These are phyloP conservation scores for Caenorhabditis afra DNA, from an alignment of 2,888 invertebrate genomes.

Conservation along the genomic window DNA sequence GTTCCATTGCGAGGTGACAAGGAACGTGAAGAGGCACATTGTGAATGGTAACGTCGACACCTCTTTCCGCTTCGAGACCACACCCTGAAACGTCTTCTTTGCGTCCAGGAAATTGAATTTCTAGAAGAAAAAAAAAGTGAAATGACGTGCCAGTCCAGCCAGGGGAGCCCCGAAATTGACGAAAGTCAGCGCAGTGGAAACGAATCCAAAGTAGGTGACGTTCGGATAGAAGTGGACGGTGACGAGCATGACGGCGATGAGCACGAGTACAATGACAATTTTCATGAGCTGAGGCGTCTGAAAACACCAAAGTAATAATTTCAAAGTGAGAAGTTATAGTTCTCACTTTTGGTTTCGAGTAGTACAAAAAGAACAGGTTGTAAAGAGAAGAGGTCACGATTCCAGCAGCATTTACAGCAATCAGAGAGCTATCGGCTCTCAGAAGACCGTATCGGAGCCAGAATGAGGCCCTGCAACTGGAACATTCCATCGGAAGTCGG, in stretches of 20 bases:
- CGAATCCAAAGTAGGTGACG: constrained; percentile 83
- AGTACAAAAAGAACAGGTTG: constrained; percentile 86
- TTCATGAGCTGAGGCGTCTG: background rate
- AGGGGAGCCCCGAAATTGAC: constrained; percentile 90
- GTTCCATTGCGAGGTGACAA: constrained; percentile 89
- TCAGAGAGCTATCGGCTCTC: constrained; percentile 86
- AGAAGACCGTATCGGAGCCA: constrained; percentile 89
- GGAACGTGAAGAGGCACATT: constrained; percentile 88
- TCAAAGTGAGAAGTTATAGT: background rate
- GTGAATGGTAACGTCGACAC: constrained; percentile 92
- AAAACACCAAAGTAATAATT: background rate
- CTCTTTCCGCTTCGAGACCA: constrained; percentile 88
- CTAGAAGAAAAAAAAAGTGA: background rate
- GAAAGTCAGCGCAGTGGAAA: constrained; percentile 86
- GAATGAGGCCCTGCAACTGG: constrained; percentile 85
- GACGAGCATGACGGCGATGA: background rate
- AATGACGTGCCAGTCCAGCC: constrained; percentile 84
- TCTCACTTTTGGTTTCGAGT: constrained; percentile 86
- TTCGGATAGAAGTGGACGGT: constrained; percentile 80
- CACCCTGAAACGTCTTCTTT: constrained; percentile 84
- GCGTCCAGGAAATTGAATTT: background rate
- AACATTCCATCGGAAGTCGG: too few species aligned
- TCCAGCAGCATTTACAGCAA: constrained; percentile 88
- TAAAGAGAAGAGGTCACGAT: constrained; percentile 84
- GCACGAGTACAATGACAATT: background rate